Percentiles rank a stretch among this genome's conserved stretches.
phyloP scores from a whole-genome alignment of 2,113 vertebrate species.

The Microcebus ravelobensis region DNA sequence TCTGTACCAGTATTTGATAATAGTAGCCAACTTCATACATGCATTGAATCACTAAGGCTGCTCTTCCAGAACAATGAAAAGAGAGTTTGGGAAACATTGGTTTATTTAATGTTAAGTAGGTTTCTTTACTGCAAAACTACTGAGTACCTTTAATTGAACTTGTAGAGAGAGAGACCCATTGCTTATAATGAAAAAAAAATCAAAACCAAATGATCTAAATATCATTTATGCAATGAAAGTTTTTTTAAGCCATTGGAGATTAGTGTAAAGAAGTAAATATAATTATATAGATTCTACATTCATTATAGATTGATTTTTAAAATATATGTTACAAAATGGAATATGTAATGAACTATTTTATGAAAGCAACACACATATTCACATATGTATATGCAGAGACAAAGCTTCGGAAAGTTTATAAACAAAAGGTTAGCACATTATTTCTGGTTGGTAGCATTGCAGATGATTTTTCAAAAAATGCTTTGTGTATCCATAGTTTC shows the following conservation, averaged over 20 bases:
- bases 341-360: not conserved
- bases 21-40: not conserved
- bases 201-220: not conserved
- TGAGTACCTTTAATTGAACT: not conserved
- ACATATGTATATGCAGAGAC: not conserved
- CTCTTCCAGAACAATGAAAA: not conserved
- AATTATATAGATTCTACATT: not conserved
- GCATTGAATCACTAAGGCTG: not conserved
- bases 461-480: not conserved
- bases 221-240: not conserved
- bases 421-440: not conserved
- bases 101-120: not conserved
- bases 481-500: not conserved
- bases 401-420: not conserved
- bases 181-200: not conserved
- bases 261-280: not conserved
- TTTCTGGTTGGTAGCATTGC: not conserved
- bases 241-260: slow-evolving; percentile 22
- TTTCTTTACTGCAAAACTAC: not conserved
- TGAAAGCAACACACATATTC: not conserved
- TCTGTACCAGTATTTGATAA: not conserved
- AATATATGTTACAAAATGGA: not conserved
- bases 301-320: not conserved
- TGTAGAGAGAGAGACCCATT: not conserved
- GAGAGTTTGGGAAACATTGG: not conserved